phyloP scores from a whole-genome alignment of 2,113 vertebrate genomes.

The Seriola dumerili region DNA sequence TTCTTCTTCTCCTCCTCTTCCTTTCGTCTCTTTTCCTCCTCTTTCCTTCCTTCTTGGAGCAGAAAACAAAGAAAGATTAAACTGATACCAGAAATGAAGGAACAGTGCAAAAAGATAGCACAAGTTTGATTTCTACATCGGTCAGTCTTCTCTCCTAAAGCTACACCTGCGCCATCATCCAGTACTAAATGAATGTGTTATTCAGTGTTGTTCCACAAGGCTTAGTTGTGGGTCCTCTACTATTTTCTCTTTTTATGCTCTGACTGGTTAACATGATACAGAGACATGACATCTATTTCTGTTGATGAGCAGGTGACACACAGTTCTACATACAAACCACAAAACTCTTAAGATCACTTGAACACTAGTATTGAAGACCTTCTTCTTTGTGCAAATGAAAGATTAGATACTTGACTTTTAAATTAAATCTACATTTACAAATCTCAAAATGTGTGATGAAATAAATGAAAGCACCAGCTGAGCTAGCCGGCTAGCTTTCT shows the following conservation, averaged over 20 bases:
- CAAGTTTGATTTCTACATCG: neutral
- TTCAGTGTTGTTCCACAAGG: conserved; percentile 1
- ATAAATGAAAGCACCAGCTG: too few species aligned
- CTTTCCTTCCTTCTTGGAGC: conserved; percentile 59
- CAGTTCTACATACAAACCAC: neutral
- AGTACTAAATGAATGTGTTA: neutral
- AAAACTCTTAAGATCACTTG: too few species aligned
- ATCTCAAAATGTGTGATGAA: too few species aligned
- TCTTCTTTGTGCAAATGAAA: too few species aligned
- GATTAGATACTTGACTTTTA: too few species aligned
- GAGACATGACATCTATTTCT: neutral
- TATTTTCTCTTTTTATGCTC: neutral
- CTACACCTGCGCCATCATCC: neutral
- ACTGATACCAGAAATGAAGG: neutral
- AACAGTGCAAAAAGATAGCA: neutral
- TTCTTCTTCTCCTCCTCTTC: conserved; percentile 44
- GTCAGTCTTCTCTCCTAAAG: neutral
- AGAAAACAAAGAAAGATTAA: conserved; percentile 35
- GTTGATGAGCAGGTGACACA: conserved; percentile 7
- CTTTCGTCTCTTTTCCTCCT: conserved; percentile 48
- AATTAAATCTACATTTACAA: too few species aligned
- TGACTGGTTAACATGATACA: neutral
- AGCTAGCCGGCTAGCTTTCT: too few species aligned
- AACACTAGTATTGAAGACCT: too few species aligned
- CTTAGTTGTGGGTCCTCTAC: neutral